Evolutionary conservation across 2,113 vertebrate genomes (phyloP), one percentile per base, ranked within the genome.

Genomic region (Tyto alba): DNA sequence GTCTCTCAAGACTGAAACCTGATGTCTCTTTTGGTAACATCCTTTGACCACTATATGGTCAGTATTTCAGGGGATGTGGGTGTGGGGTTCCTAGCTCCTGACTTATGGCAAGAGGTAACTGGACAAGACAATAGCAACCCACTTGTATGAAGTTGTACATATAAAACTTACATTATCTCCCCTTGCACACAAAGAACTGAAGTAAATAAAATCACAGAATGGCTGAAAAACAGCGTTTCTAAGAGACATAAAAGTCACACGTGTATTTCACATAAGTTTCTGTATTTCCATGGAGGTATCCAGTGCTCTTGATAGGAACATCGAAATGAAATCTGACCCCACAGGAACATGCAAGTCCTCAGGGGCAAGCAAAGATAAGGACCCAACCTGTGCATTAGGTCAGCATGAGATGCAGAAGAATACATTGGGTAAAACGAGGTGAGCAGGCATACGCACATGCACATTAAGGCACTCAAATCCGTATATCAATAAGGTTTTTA

Each of bases 401-500:
- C 2, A 17, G 52, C 50, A 36, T 1, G 27, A 59, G n/a, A 48
- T 34, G 79, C 60, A 74, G 76, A 60, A 78, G 68, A 74, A 71
- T 17, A 62, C 1, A 0, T 20, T 16, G 50, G 18, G 11, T 47
- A 34, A 10, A 63, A 69, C 17, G 90, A 90, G 79, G 85, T 76
- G 88, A 96, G 82, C 88, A 69, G 83, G 94, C 84, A 81, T 63
- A 62, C 13, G 76, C 60, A 73, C 43, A 57, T 19, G 47, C 88
- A 74, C 45, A 52, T 60, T 29, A 67, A 88, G 56, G 89, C 85
- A 88, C 56, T 48, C 0, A 2, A 88, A 82, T 76, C 53, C 9
- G 52, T 96, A 16, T 85, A 97, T 92, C 94, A 96, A 63, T 93
- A 88, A 88, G 77, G 93, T 91, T 95, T 94, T 96, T 59, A 92